These are phyloP conservation scores for Brachylomia viminalis DNA, from an alignment of 2,888 invertebrate genomes.

Conservation along the genomic window DNA sequence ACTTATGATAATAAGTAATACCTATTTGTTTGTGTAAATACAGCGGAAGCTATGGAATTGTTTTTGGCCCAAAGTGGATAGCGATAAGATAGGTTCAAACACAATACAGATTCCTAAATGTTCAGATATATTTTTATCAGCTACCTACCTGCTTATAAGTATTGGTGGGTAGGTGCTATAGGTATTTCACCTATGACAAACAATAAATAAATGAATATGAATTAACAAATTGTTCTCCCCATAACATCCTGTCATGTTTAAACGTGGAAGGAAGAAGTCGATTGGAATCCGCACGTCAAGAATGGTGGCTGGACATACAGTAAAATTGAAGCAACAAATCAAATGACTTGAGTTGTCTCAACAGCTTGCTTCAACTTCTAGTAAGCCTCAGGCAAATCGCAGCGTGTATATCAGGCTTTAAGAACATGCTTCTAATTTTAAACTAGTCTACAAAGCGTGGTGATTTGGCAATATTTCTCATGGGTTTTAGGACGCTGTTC, in stretches of 20 bases:
- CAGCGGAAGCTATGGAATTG: conserved; percentile 1
- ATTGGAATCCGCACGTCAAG: conserved; percentile 5
- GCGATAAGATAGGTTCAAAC: background rate
- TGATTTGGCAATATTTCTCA: background rate
- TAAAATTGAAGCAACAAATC: no score
- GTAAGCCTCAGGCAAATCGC: no score
- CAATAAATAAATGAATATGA: no score
- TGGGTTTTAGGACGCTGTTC: background rate
- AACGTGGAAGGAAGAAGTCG: conserved; percentile 12
- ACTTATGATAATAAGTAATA: background rate
- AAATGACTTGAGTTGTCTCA: no score
- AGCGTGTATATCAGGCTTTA: no score
- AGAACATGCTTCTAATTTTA: background rate
- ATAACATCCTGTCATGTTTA: background rate
- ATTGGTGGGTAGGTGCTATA: background rate
- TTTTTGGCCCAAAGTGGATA: background rate
- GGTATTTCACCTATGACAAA: no score
- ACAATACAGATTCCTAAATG: background rate
- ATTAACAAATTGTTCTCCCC: conserved; percentile 2
- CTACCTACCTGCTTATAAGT: background rate
- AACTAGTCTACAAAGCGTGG: background rate
- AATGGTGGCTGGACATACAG: no score
- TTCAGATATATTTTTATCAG: background rate
- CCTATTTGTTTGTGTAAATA: background rate
- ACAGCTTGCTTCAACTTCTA: no score